Base-by-base conservation (phyloP, 2,888 invertebrate species). In the Netelia virgata region DNA sequence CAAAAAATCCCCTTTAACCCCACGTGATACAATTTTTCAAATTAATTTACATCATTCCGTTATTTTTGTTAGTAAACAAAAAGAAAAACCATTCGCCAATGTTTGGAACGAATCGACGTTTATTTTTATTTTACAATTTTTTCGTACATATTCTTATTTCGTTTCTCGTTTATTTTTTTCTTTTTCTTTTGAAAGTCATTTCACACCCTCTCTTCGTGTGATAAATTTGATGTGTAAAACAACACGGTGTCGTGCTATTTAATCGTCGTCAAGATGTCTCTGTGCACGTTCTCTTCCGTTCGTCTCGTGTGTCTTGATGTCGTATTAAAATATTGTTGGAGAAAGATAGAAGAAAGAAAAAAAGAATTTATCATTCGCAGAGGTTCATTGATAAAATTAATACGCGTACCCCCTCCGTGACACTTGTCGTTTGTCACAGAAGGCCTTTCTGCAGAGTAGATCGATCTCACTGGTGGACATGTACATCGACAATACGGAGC, bases 401-500 rank as follows among this genome's bases (percentile, higher is more conserved):
- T 84, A 82, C 20, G 78, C 82, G 64, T 47, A 63, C 76, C 23
- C 57, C 63, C 75, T 73, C 68, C 75, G 84, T 84, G 84, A 84
- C 82, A 82, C 74, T 82, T 82, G 78, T 72, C 75, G 70, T 82
- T 87, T 88, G 86, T 92, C 93, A 66, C 94, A 96, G 96, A 96
- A 96, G 95, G 95, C 96, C 87, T 97, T 97, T 94, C 96, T 97
- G 92, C 97, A 98, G 95, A 98, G 96, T 94, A 97, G 98, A 93
- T 97, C 97, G 91, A 97, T 98, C 92, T 98, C 97, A 50, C 95
- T 98, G 95, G 97, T 98, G 94, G 98, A 98, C 94, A 98, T 98
- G 97, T 98, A 98, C 95, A 97, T 98, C 94, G 98, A 98, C 94
- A 98, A 97, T 94, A 96, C 97, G 83, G 98, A 98, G 94, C 97